Evolutionary conservation across 2,888 invertebrate species (phyloP).

Genomic region (Nasonovia ribisnigri): DNA sequence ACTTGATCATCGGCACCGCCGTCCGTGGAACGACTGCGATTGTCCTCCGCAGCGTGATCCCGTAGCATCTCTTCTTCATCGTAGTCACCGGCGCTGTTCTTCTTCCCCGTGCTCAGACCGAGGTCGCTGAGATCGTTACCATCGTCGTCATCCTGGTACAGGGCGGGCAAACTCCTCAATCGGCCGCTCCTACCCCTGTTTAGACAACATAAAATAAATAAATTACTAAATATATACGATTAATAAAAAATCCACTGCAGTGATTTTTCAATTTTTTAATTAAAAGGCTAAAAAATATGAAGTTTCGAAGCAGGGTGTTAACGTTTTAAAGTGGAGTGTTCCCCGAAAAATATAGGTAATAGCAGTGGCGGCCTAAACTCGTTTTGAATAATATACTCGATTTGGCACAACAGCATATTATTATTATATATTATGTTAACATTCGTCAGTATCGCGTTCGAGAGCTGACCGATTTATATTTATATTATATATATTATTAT

Average conservation of each 20-base stretch:
- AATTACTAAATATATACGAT: neutral
- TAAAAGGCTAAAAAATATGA: neutral
- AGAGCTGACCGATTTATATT: neutral
- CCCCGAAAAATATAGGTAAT: neutral
- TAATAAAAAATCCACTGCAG: neutral
- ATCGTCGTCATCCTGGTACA: constrained; percentile 85
- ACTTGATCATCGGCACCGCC: neutral
- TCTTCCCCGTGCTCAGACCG: constrained; percentile 74
- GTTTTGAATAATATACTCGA: neutral
- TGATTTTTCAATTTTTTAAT: neutral
- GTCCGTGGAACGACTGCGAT: neutral
- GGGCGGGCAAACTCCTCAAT: constrained; percentile 75
- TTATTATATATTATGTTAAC: neutral
- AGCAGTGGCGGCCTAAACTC: neutral
- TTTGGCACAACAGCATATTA: neutral
- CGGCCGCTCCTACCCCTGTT: constrained; percentile 74
- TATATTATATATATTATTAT: constrained; percentile 5
- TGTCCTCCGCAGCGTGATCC: constrained; percentile 32
- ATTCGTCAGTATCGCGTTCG: neutral
- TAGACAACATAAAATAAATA: constrained; percentile 58
- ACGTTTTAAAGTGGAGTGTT: neutral
- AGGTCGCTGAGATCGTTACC: constrained; percentile 85
- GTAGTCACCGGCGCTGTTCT: constrained; percentile 47
- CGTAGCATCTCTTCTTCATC: constrained; percentile 16
- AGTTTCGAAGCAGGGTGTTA: neutral